Evolutionary conservation across 2,888 invertebrate species (phyloP), one percentile per base, ranked within the genome.

Genomic region (Ligdia adustata): DNA sequence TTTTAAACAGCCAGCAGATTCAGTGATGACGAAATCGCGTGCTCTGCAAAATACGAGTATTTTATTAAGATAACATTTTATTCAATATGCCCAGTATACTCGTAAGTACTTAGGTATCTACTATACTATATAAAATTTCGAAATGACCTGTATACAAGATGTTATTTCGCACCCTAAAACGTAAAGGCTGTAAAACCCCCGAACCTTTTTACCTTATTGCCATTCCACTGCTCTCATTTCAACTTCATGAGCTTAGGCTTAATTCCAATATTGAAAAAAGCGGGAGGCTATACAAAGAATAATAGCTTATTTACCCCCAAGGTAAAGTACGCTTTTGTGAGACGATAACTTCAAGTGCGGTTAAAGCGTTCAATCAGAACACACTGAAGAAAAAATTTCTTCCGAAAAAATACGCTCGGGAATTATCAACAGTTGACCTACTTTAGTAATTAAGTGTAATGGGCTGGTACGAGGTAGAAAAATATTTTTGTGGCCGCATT

Each of bases 361-460:
- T 40, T 45, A 39, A 42, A 48, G 38, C 40, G 43, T 41, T 46
- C 50, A 46, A 44, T 57, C 50, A 50, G 31, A 44, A 50, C 43
- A 35, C 18, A 49, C 37, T 41, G 40, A 57, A 53, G 42, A 47
- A 39, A 47, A 28, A 47, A 50, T 59, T 56, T 32, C 46, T 35
- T 16, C 22, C 32, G 43, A 48, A 59, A 56, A n/a, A 59, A 54
- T 56, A 52, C 52, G 52, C 48, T 44, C 50, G 45, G 31, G 52
- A 56, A 54, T 59, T 59, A 59, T 52, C 48, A 52, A 53, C 57
- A 57, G 48, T 53, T 55, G 59, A 55, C 59, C 59, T 55, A 57
- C 46, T 60, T 60, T 55, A 43, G 52, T 60, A 60, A 60, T 60
- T 60, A 53, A 60, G 52, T 57, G 52, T 53, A 57, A 57, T 60